Percentiles rank a stretch among this genome's conserved stretches.
These are phyloP conservation scores for Polyommatus icarus DNA, from an alignment of 2,888 invertebrate genomes.

Conservation along the genomic window DNA sequence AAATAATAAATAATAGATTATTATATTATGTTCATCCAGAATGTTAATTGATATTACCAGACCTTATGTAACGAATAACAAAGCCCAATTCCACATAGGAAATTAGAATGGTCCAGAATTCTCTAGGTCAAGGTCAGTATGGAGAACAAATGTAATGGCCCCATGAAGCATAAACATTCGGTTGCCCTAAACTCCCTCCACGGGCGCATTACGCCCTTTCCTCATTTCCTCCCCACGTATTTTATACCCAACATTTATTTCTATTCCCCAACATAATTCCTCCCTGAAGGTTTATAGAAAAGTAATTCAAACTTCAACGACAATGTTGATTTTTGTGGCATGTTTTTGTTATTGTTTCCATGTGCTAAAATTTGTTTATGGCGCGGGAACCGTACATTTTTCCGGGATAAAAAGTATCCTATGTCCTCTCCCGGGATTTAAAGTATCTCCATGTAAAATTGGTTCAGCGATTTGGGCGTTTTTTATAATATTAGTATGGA, in stretches of 20 bases:
- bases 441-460: too few relatives aligned
- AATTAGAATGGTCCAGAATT: background rate
- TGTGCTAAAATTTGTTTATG: too few relatives aligned
- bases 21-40: too few relatives aligned
- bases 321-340: background rate
- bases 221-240: constrained; percentile 22
- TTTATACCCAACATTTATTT: constrained; percentile 10
- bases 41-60: too few relatives aligned
- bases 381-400: too few relatives aligned
- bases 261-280: constrained; percentile 23
- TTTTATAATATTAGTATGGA: too few relatives aligned
- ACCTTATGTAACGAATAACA: background rate
- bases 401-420: too few relatives aligned
- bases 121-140: background rate
- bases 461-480: too few relatives aligned
- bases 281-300: constrained; percentile 8
- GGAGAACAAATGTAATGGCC: background rate
- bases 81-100: background rate
- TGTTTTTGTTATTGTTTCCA: too few relatives aligned
- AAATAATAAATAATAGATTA: too few relatives aligned
- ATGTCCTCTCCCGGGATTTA: too few relatives aligned
- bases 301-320: background rate
- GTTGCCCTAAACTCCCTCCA: constrained; percentile 1
- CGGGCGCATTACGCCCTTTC: constrained; percentile 1
- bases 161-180: background rate